Evolutionary conservation across 2,113 vertebrate species (phyloP), one percentile per base, ranked within the genome.

Genomic region (Noturus placidus): DNA sequence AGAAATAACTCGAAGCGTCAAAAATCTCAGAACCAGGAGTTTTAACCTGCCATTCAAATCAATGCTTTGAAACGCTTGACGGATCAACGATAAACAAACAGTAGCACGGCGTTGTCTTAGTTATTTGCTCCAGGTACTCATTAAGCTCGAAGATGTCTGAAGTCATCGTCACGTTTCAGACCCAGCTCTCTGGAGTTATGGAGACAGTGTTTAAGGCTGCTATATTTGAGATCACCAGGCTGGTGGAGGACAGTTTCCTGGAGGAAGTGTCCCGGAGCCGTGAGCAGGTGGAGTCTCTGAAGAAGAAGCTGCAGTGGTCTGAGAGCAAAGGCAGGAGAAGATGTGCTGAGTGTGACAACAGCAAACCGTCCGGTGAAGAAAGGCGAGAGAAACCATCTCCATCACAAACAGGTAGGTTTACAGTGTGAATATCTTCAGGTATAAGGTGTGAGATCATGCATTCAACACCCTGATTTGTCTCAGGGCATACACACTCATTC

Each of bases 171-270:
- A 92, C 95, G 5, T 96, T 96, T 88, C 95, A 95, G 92, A 92
- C 94, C 25, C 95, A 96, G 59, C 94, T 96, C 14, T 95, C 95
- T 7, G 94, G 95, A 11, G 94, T 96, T 0, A 95, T 96, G 95
- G 95, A 95, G 57, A 95, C 95, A 0, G 95, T 96, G 0, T 96
- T 96, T 86, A 95, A 96, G 77, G 95, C 95, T 38, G 95, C 95
- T n/a, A 95, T 96, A 91, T 96, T 93, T 77, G 95, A 96, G 83
- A 95, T 96, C 89, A 95, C 94, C 56, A 91, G 95, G 50, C 88
- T 95, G 90, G 95, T 95, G 82, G 94, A 95, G 88, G 95, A 94
- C 38, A 95, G 94, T 56, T 96, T 96, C 85, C 19, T 95, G 86
- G 94, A 95, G 2, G 95, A 95, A 85, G 90, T 95, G 10, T 94